phyloP scores from a whole-genome alignment of 2,888 invertebrate genomes.

The Poecilus cupreus region DNA sequence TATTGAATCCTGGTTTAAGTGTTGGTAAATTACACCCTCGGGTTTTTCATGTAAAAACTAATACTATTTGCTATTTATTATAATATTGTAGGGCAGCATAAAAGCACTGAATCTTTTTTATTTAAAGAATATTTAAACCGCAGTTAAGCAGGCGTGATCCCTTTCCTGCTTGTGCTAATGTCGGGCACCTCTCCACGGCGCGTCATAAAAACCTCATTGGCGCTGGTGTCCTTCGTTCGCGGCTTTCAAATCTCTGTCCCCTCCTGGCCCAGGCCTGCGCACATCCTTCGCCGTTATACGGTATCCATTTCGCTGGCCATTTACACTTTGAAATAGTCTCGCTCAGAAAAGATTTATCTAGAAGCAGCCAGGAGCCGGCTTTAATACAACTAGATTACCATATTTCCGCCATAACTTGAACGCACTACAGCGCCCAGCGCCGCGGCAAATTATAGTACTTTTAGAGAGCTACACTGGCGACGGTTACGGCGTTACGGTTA shows the following conservation, averaged over 20 bases:
- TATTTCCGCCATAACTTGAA: constrained; percentile 66
- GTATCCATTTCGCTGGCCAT: constrained; percentile 63
- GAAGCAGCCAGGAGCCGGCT: constrained; percentile 64
- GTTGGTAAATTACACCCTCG: no score
- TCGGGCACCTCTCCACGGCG: no score
- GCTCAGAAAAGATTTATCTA: constrained; percentile 66
- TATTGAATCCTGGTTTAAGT: no score
- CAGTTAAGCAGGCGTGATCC: no score
- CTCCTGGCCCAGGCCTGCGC: neutral
- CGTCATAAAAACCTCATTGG: constrained; percentile 39
- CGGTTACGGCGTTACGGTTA: neutral
- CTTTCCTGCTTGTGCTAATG: no score
- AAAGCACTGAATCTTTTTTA: no score
- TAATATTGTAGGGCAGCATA: no score
- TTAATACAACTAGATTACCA: constrained; percentile 66
- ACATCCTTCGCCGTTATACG: constrained; percentile 23
- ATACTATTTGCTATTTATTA: no score
- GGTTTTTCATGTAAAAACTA: no score
- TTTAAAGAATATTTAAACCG: no score
- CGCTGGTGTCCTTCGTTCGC: neutral
- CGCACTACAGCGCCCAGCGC: constrained; percentile 63
- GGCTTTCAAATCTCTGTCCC: neutral
- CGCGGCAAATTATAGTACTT: constrained; percentile 63
- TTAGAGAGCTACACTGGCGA: neutral
- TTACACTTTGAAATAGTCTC: constrained; percentile 66